phyloP scores from a whole-genome alignment of 2,113 vertebrate species.

The Archilochus colubris region DNA sequence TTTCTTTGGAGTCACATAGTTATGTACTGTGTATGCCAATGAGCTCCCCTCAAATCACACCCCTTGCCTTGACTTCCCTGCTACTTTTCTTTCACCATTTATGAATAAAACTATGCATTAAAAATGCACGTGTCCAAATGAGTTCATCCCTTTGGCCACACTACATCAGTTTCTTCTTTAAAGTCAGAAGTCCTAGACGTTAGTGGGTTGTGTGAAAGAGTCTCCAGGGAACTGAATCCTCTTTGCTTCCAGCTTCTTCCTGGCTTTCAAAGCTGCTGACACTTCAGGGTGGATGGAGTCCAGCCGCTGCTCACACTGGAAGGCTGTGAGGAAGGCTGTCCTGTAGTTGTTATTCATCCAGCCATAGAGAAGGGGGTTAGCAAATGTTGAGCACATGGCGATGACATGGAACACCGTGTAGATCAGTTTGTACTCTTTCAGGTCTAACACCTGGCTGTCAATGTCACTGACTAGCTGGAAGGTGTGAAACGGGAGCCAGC shows the following conservation, averaged over 20 bases:
- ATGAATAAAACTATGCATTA: not conserved
- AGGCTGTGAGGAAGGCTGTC: constrained; percentile 87
- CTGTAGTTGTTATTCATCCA: constrained; percentile 98
- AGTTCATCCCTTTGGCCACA: not conserved
- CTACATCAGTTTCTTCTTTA: not conserved
- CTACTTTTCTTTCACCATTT: not conserved
- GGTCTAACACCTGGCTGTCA: constrained; percentile 82
- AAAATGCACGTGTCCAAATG: not conserved
- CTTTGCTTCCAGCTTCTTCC: constrained; percentile 75
- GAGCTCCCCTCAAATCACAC: not conserved
- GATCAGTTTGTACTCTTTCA: constrained; percentile 91
- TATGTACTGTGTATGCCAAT: not conserved
- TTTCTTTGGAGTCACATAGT: not conserved
- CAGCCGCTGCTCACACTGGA: constrained; percentile 80
- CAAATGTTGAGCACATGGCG: constrained; percentile 94
- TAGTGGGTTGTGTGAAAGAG: constrained; percentile 82
- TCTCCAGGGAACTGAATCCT: constrained; percentile 62
- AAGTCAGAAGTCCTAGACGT: constrained; percentile 74
- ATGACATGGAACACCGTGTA: constrained; percentile 92
- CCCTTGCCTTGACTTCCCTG: not conserved
- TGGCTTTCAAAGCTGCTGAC: constrained; percentile 73
- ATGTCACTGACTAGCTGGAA: constrained; percentile 94
- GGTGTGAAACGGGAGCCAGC: constrained; percentile 92
- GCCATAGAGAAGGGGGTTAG: constrained; percentile 93
- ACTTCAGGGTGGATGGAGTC: constrained; percentile 78